Base-by-base conservation (phyloP, 2,888 invertebrate species). In the Atethmia centrago region DNA sequence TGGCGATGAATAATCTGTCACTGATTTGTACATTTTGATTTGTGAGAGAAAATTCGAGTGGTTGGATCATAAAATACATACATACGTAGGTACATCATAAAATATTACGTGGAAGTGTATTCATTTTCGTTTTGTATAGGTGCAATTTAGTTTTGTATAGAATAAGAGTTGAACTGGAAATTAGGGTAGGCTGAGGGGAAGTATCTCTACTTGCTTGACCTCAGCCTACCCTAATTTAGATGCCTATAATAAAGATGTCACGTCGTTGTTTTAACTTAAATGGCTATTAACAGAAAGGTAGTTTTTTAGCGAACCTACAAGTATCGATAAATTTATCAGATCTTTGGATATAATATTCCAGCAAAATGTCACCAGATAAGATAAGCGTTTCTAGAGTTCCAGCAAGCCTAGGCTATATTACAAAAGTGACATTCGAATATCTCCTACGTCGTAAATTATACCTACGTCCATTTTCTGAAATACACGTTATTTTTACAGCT, bases 401-500 rank as follows among this genome's bases (percentile, higher is more conserved):
- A 14, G 42, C 55, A 25, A 58, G 36, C 51, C 78, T 61, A 9
- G 55, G 25, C 40, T 68, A 77, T 42, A 56, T 80, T 82, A 82
- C 14, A 61, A 67, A 72, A 79, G n/a, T 51, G 73, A 49, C 65
- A 61, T 73, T 36, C 36, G 51, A n/a, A 40, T 58, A 63, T 69
- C 16, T 28, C 9, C 8, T 21, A 49, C 25, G 5, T 56, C 28
- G 28, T 31, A 49, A 77, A 49, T 65, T 49, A 53, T 42, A 47
- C 53, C n/a, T n/a, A n/a, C n/a, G n/a, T 63, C 40, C 12, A 58
- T 65, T 68, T 68, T 62, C 25, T 9, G 51, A 71, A 59, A 74
- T 71, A 73, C 61, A 76, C 49, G 47, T 61, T 67, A 56, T 71
- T 68, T 87, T 88, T 82, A 88, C 77, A 69, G 78, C 74, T 78